Base-by-base conservation (phyloP, 2,888 invertebrate genomes). In the Incurvaria masculella region DNA sequence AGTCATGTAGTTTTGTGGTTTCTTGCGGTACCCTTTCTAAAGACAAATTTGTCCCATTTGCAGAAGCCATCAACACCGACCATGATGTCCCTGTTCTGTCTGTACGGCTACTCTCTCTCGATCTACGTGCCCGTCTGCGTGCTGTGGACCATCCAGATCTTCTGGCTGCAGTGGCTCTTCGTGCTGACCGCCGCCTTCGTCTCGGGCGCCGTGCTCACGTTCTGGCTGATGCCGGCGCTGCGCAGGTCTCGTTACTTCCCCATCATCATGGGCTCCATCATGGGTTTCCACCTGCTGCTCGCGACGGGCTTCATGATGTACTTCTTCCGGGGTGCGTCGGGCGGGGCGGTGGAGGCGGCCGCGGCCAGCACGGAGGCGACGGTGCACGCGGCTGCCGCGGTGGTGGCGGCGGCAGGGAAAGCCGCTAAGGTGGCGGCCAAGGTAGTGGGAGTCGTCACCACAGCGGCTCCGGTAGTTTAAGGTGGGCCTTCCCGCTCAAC, bases 101-200 rank as follows among this genome's bases (percentile, higher is more conserved):
- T 97, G 10, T 98, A 97, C 63, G 98, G 97, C 8, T 98, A 98
- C 69, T 96, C 96, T 0, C 76, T 98, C 42, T 86, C 94, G 26
- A 91, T 97, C 61, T 98, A 94, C 72, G 86, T 98, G 61, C 97
- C 97, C 4, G 89, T 95, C 8, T 91, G 96, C 2, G 85, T 97
- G 54, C 75, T 97, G 39, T 97, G 96, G 94, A 87, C 93, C 0
- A 90, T 97, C 58, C 91, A 88, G 67, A 81, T 86, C 14, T 80
- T 81, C 19, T 85, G 89, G 83, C 78, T 97, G 23, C 95, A 95
- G 61, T 97, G 97, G 97, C 62, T 87, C 5, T 79, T 97, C 44
- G 91, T 94, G 0, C 71, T 91, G 33, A 74, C 89, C 56, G 94
- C 92, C 0, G 89, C 94, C 0, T 71, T 87, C 26, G 72, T 96